Base-by-base conservation (phyloP, 2,797 vertebrate species). In the Enteromius unitaeniatus region DNA sequence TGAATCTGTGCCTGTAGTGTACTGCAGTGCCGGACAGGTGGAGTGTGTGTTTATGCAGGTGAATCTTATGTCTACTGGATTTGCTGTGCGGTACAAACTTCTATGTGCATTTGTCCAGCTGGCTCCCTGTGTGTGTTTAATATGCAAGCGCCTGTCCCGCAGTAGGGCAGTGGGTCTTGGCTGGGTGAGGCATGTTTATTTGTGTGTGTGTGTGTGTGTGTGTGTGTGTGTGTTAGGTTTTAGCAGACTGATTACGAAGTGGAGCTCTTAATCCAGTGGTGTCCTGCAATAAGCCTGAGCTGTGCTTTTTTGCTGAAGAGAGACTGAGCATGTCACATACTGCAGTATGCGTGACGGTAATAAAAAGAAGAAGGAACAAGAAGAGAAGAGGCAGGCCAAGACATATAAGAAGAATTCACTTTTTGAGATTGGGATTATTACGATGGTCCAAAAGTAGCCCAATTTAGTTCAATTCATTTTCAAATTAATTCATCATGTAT, bases 191-290 rank as follows among this genome's bases (percentile, higher is more conserved):
- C 64, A 26, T 64, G 53, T 84, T 15, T 83, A 75, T 62, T 28
- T 31, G 21, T 55, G 79, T 31, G n/a, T n/a, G n/a, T n/a, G n/a
- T n/a, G 11, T 45, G 47, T 75, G 75, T 51, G 40, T 64, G 49
- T 82, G 11, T 45, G 47, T 75, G 75, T 51, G 40, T 64, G 49
- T 82, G 55, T 74, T 17, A 17, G 72, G 82, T 70, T 82, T 78
- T 67, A 84, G 68, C 85, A 69, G 55, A 53, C 86, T 81, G 87
- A 89, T 86, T 89, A 86, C 26, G 7, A 51, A 78, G 62, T 60
- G 70, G 76, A 87, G 83, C 84, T 79, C 51, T 84, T 89, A 88
- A 88, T 85, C 85, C 86, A 73, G 67, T 40, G 55, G 64, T 78
- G 81, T 86, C 81, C 86, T 79, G 78, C 55, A 86, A 85, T 79